These are phyloP conservation scores for Myotis planiceps DNA, from an alignment of 2,797 vertebrate species.

Conservation along the genomic window DNA sequence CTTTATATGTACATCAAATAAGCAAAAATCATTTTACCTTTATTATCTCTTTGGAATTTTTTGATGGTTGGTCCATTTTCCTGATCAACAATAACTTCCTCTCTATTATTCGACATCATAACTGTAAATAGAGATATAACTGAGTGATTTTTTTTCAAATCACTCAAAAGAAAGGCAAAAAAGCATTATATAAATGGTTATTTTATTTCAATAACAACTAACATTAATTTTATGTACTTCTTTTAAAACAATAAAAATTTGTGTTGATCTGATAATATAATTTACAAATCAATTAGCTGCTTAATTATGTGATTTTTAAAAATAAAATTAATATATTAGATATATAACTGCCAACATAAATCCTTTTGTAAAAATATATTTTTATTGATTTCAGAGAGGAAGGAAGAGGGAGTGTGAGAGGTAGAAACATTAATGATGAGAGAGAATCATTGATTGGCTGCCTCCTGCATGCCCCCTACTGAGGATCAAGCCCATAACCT, in stretches of 20 bases:
- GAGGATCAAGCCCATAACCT: too few relatives aligned
- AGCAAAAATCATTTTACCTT: conserved; percentile 88
- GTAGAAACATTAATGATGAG: too few relatives aligned
- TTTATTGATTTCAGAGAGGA: too few relatives aligned
- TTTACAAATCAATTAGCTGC: neutral
- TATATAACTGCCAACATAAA: neutral
- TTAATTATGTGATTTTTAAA: neutral
- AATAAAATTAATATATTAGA: neutral
- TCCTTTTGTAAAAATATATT: too few relatives aligned
- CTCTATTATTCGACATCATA: conserved; percentile 88
- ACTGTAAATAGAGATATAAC: conserved; percentile 77
- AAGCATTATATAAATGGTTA: neutral
- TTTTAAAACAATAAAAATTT: neutral
- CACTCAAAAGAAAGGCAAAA: neutral
- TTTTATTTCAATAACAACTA: neutral
- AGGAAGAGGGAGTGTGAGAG: too few relatives aligned
- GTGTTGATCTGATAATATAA: neutral
- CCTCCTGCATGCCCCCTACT: too few relatives aligned
- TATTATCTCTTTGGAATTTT: conserved; percentile 92
- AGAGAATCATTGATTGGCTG: too few relatives aligned
- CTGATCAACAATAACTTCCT: conserved; percentile 91
- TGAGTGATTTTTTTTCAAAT: conserved; percentile 15
- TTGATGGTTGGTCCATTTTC: conserved; percentile 91
- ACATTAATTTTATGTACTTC: neutral
- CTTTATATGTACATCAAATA: conserved; percentile 39